phyloP scores from a whole-genome alignment of 2,797 vertebrate species.

The Hipposideros larvatus region DNA sequence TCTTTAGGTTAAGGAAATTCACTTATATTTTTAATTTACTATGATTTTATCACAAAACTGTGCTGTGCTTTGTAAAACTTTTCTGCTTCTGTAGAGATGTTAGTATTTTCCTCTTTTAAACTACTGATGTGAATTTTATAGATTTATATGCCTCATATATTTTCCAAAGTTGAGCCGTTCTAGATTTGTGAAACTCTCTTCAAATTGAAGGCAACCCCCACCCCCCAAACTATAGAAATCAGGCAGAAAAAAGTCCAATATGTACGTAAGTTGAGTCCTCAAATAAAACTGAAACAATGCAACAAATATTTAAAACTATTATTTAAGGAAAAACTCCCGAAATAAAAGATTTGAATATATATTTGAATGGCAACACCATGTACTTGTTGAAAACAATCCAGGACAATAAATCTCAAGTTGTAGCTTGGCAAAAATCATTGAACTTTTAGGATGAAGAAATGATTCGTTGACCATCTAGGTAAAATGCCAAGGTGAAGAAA shows the following conservation, averaged over 20 bases:
- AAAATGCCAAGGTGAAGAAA: slow-evolving; percentile 12
- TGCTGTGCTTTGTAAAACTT: neutral
- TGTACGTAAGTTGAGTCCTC: neutral
- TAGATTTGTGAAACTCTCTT: neutral
- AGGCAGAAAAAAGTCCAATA: neutral
- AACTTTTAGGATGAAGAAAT: neutral
- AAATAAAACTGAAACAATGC: neutral
- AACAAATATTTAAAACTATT: neutral
- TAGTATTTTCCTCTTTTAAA: neutral
- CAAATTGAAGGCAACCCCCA: neutral
- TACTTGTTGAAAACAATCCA: slow-evolving; percentile 20
- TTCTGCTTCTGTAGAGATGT: neutral
- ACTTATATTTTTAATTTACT: neutral
- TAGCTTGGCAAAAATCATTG: neutral
- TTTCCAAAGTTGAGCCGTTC: neutral
- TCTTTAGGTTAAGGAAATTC: neutral
- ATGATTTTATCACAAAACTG: neutral
- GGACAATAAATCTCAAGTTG: neutral
- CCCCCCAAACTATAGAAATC: neutral
- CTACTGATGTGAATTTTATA: neutral
- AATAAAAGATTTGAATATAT: neutral
- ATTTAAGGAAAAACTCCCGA: neutral
- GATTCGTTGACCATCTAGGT: neutral
- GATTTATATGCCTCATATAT: neutral
- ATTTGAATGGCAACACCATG: neutral